Evolutionary conservation across 2,113 vertebrate species (phyloP).

Genomic region (Mionectes macconnelli): DNA sequence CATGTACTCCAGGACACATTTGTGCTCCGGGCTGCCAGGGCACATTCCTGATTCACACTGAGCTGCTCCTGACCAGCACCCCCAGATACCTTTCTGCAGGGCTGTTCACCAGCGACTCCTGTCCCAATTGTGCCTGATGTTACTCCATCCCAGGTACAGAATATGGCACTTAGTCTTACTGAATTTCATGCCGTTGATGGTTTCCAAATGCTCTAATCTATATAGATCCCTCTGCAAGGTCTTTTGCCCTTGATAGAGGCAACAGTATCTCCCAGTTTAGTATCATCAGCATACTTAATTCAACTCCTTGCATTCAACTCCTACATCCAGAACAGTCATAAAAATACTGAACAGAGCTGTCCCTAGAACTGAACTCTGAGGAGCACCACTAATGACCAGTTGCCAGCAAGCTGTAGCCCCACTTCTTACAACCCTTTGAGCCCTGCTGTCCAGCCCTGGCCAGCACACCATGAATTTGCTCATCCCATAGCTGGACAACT

Average conservation of each 20-base stretch:
- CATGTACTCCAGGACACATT: not conserved
- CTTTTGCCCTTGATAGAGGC: not conserved
- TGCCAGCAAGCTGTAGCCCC: not conserved
- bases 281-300: not conserved
- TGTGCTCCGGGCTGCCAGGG: not conserved
- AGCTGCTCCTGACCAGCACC: not conserved
- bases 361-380: not conserved
- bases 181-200: not conserved
- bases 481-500: not conserved
- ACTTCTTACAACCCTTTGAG: not conserved
- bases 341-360: not conserved
- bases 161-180: not conserved
- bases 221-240: not conserved
- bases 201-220: not conserved
- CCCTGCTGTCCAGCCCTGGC: fast-evolving
- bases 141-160: not conserved
- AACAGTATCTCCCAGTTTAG: not conserved
- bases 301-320: not conserved
- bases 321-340: not conserved
- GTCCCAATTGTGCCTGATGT: fast-evolving
- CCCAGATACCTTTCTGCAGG: not conserved
- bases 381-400: fast-evolving
- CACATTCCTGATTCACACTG: not conserved
- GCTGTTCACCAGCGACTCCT: not conserved
- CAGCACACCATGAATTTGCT: not conserved